Evolutionary conservation across 2,797 vertebrate genomes (phyloP), one percentile per base, ranked within the genome.

Genomic region (Tiaroga cobitis): DNA sequence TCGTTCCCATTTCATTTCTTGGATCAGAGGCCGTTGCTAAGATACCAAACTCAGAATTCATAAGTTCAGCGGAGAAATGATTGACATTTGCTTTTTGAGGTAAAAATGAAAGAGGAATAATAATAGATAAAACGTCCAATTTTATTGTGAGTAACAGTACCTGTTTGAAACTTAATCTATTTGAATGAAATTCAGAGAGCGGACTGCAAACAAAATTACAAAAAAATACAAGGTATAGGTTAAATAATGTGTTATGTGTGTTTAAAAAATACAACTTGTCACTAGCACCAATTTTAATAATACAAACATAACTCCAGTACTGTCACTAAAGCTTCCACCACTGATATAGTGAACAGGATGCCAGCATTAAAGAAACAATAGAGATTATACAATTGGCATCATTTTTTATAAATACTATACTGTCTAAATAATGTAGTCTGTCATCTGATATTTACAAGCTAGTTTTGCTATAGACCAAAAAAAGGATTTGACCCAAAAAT

Each of bases 11-110:
- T 93, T 91, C 89, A 91, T 93, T 92, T 91, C 92, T 94, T 92
- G 94, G 93, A 93, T 94, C 93, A 94, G 93, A 94, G 91, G 91
- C 94, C 93, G 95, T 95, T 96, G 95, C 95, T 96, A 95, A 95
- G 95, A 91, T 95, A 95, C 95, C 94, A 93, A 91, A 92, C 92
- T 93, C 91, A 90, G 92, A 94, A 94, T 93, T 93, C 93, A 94
- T 91, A 94, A 93, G 91, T 94, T 95, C 92, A 93, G 92, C 91
- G 65, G 91, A 94, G 90, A 92, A 90, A 90, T 94, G 93, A 92
- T 92, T 92, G 92, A 92, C 92, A 92, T 87, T 92, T 92, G 91
- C 92, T 92, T 89, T 92, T 93, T 91, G 91, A 93, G 89, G 92
- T 93, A 82, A 93, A 89, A 89, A 88, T 82, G 84, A 87, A 87